phyloP scores from a whole-genome alignment of 2,888 invertebrate genomes.

The Lasius fuliginosus region DNA sequence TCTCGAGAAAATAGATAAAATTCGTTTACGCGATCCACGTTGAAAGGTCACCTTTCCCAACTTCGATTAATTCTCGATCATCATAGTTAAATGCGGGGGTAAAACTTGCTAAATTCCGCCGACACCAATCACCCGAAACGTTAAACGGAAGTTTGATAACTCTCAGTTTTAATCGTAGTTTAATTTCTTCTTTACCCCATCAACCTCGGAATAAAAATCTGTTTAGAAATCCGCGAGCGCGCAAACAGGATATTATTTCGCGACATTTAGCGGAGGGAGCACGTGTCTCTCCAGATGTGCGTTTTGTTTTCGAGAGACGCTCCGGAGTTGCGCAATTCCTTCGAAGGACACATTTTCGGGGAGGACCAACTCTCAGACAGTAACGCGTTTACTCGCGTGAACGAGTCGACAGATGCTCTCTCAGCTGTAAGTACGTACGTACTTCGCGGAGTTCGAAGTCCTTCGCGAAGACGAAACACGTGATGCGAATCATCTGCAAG shows the following conservation, averaged over 20 bases:
- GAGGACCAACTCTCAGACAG: slow-evolving; percentile 29
- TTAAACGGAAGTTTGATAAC: slow-evolving; percentile 18
- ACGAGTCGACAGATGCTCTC: slow-evolving; percentile 40
- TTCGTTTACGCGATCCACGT: slow-evolving; percentile 9
- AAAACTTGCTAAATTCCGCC: not conserved
- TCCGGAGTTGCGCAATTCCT: not conserved
- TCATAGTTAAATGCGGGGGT: not conserved
- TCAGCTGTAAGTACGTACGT: slow-evolving; percentile 20
- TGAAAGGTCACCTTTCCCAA: not conserved
- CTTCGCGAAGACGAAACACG: slow-evolving; percentile 28
- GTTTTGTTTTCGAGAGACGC: slow-evolving; percentile 12
- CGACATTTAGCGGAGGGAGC: slow-evolving; percentile 21
- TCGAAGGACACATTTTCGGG: slow-evolving; percentile 30
- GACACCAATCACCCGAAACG: not conserved
- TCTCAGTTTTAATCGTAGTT: slow-evolving; percentile 8
- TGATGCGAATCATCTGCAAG: slow-evolving; percentile 21
- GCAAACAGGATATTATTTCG: slow-evolving; percentile 3
- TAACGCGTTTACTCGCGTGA: slow-evolving; percentile 45
- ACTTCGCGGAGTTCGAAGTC: slow-evolving; percentile 26
- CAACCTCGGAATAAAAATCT: not conserved
- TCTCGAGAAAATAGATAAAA: slow-evolving; percentile 1
- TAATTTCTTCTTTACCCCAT: not conserved
- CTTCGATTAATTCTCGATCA: slow-evolving; percentile 33
- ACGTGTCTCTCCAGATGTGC: slow-evolving; percentile 8
- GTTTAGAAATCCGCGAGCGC: not conserved